phyloP scores from a whole-genome alignment of 2,797 vertebrate genomes.

The Trachops cirrhosus region DNA sequence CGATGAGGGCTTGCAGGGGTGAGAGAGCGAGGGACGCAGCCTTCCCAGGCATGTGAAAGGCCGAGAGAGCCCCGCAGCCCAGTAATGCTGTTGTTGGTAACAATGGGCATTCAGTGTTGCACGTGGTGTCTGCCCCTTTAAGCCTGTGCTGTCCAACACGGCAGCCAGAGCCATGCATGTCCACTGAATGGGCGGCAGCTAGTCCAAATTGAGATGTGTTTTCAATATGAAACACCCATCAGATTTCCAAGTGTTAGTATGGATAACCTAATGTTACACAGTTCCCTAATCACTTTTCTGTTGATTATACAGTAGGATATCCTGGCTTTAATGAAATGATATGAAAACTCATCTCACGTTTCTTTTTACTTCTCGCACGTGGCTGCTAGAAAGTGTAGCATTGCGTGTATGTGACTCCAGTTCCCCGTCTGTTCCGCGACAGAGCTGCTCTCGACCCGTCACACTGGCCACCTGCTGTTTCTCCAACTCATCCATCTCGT shows the following conservation, averaged over 20 bases:
- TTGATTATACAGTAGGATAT: too few relatives aligned
- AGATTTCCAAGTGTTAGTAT: background rate
- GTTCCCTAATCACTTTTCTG: background rate
- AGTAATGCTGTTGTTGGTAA: rapidly evolving
- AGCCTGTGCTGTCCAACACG: rapidly evolving
- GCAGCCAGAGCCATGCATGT: rapidly evolving
- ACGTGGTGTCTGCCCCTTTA: background rate
- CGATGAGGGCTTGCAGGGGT: rapidly evolving
- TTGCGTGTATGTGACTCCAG: rapidly evolving
- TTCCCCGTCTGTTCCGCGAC: rapidly evolving
- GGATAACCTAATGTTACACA: background rate
- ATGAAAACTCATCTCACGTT: background rate
- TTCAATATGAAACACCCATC: background rate
- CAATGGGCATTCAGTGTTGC: too few relatives aligned
- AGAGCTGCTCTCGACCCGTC: background rate
- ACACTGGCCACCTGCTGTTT: too few relatives aligned
- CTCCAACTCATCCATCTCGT: rapidly evolving
- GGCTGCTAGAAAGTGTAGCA: background rate
- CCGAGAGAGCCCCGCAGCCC: background rate
- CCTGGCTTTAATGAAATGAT: background rate
- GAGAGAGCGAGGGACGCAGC: too few relatives aligned
- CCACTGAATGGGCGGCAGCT: rapidly evolving
- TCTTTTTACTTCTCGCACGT: background rate
- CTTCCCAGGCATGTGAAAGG: background rate
- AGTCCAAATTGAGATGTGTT: rapidly evolving